Base-by-base conservation (phyloP, 2,888 invertebrate species). In the Glaucopsyche alexis region DNA sequence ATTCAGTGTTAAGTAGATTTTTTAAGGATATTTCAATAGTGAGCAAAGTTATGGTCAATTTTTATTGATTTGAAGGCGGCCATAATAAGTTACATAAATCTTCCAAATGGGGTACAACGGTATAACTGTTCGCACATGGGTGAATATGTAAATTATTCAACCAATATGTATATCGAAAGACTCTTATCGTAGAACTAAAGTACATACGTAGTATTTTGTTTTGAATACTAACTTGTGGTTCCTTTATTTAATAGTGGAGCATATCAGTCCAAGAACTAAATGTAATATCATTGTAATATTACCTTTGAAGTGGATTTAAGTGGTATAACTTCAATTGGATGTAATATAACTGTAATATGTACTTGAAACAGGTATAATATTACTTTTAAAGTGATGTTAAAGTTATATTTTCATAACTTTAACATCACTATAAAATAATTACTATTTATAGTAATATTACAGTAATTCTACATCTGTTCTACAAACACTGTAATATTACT, bases 201-300 rank as follows among this genome's bases (percentile, higher is more conserved):
- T 76, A 73, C 74, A 78, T 81, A 78, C 74, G 76, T 78, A 78
- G 75, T 80, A 78, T 78, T 78, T 80, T 74, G 70, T 76, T 77
- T 77, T 75, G 67, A 73, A 75, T 75, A 74, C 72, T 73, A 72
- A 76, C 72, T 74, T 74, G 77, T 77, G 78, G 80, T 81, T 83
- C 79, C 81, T 82, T 83, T 81, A 77, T 79, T 79, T 79, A 78
- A 72, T 67, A 60, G 81, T 83, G 81, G 82, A 83, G 85, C 85
- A 85, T 87, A 85, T 84, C 83, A 81, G 75, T 72, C 74, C 77
- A 76, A 19, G 45, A 11, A 13, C 67, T 29, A 38, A 13, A 60
- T 60, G 60, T 60, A 38, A 60, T 60, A 14, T 29, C 60, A 60
- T 29, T 60, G 55, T 29, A 60, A 38, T 60, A 55, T 55, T 55